Evolutionary conservation across 30 jellyfish, hydroid and myxozoan species (phyloP), one percentile per base, ranked within the genome.

Genomic region (Aurelia sp.): DNA sequence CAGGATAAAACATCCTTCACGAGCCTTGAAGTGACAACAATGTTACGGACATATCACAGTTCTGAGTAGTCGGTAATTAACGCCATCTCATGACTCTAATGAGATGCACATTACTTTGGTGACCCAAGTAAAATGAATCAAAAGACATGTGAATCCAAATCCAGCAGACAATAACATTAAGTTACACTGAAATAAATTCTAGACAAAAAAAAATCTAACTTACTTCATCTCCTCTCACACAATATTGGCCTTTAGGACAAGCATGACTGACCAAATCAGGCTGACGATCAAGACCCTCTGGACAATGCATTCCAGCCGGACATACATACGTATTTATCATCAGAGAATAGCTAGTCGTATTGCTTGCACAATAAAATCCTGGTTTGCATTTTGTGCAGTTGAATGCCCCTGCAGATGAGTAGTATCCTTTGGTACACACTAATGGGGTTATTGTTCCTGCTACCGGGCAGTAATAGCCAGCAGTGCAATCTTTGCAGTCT

Each of bases 251-350:
- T 60, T 80, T 80, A 11, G 88, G 89, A 80, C 99, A 94, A 4
- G 91, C 80, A 67, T 94, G 96, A 2, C 71, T 31, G 30, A 91
- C 91, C 52, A 96, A 63, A 60, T 84, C 96, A 1, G 99, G 99
- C 77, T 94, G 97, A 20, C 80, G 78, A 58, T 84, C 62, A 20
- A 85, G 78, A 17, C 99, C 97, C 0, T 93, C 81, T 31, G 97
- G 99, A 74, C 99, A 94, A 70, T 84, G 94, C 97, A 94, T 67
- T 16, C 99, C 99, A 47, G 99, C 99, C 44, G 99, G 97, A 67
- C 99, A 94, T 3, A 94, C 89, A 68, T 24, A 89, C 40, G 86
- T 64, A 11, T 78, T 83, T 19, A 81, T 84, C 99, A 94, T 94
- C 64, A 51, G 22, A 0, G 85, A 48, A 58, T 75, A 88, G 76